These are phyloP conservation scores for Cacajao melanocephalus DNA, from an alignment of 2,797 vertebrate species.

Conservation along the genomic window DNA sequence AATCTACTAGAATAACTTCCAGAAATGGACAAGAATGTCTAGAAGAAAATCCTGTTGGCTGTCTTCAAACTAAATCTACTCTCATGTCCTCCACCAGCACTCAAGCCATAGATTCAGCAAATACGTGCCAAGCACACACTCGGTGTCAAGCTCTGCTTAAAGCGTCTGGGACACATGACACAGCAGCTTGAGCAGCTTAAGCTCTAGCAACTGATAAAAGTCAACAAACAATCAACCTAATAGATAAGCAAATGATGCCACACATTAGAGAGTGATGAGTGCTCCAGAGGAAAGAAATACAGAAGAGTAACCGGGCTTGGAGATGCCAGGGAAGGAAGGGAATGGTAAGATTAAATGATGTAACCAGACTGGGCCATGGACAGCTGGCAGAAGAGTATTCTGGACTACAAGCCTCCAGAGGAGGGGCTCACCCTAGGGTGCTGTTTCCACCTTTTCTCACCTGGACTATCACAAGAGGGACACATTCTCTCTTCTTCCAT, in stretches of 20 bases:
- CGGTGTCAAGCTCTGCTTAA: background rate
- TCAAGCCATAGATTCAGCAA: too few relatives aligned
- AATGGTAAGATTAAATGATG: too few relatives aligned
- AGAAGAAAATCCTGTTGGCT: background rate
- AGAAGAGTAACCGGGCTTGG: too few relatives aligned
- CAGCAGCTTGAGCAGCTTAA: background rate
- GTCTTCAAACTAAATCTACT: background rate
- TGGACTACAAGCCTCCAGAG: too few relatives aligned
- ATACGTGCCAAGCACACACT: background rate
- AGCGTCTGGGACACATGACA: background rate
- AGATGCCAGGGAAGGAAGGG: background rate
- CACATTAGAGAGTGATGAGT: background rate
- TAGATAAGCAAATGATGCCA: background rate
- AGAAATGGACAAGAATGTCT: background rate
- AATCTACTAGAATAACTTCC: background rate
- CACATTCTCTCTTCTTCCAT: background rate
- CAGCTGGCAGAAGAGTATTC: background rate
- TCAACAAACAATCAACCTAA: background rate
- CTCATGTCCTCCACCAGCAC: background rate
- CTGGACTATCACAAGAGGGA: too few relatives aligned
- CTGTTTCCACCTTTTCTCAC: background rate
- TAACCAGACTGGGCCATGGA: background rate
- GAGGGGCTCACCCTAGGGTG: background rate
- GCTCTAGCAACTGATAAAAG: background rate
- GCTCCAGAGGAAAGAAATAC: background rate